Percentiles rank a stretch among this genome's conserved stretches.
Evolutionary conservation across 2,888 invertebrate species (phyloP).

Genomic region (Perdita meconis): DNA sequence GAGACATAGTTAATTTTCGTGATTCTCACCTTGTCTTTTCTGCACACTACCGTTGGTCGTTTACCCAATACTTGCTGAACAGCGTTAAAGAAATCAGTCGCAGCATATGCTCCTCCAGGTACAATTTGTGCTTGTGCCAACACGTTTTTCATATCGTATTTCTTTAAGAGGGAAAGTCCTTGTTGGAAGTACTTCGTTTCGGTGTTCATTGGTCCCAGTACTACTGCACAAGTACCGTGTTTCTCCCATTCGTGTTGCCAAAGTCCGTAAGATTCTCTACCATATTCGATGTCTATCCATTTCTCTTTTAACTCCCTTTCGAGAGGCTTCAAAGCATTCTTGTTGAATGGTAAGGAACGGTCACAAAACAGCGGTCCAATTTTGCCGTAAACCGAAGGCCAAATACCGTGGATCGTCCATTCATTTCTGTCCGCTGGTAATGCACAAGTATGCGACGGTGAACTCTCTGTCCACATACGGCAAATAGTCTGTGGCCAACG

Average conservation of each 20-base stretch:
- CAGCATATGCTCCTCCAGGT: slow-evolving; percentile 83
- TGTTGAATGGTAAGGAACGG: slow-evolving; percentile 88
- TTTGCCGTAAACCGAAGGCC: slow-evolving; percentile 90
- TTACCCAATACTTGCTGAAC: slow-evolving; percentile 86
- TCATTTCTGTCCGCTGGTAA: slow-evolving; percentile 86
- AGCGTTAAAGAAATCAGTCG: slow-evolving; percentile 84
- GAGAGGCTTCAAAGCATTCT: slow-evolving; percentile 86
- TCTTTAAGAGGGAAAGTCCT: slow-evolving; percentile 87
- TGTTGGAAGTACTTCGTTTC: slow-evolving; percentile 89
- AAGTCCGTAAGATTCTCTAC: slow-evolving; percentile 85
- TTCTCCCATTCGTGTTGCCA: slow-evolving; percentile 94
- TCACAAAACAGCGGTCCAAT: slow-evolving; percentile 91
- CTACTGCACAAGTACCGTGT: slow-evolving; percentile 92
- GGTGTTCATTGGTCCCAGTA: slow-evolving; percentile 86
- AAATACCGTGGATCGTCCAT: slow-evolving; percentile 94
- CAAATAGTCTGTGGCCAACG: slow-evolving; percentile 92
- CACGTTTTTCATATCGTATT: slow-evolving; percentile 87
- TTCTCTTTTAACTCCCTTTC: slow-evolving; percentile 86
- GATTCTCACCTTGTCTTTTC: slow-evolving; percentile 85
- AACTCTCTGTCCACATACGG: slow-evolving; percentile 88
- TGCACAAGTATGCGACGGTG: slow-evolving; percentile 87
- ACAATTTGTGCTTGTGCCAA: slow-evolving; percentile 86
- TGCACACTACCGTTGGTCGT: slow-evolving; percentile 88
- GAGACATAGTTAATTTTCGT: too few species aligned
- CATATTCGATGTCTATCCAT: slow-evolving; percentile 91